Conservation (phyloP, 2,113 vertebrate species). For the Colistium nudipinnis region DNA sequence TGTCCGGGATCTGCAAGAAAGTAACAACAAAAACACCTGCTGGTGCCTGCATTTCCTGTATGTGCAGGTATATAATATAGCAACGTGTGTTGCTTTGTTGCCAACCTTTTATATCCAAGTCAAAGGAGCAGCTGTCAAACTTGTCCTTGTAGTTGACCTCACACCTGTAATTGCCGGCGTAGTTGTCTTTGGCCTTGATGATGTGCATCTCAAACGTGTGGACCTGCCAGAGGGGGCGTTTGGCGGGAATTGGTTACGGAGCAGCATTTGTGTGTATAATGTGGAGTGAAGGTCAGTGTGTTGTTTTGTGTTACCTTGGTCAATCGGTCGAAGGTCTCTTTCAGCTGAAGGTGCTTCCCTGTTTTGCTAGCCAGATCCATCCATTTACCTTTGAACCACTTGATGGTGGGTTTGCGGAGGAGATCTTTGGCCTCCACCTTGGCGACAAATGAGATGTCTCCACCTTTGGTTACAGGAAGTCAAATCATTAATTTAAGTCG, state of each 20-base stretch:
- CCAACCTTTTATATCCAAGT: conserved; percentile 94
- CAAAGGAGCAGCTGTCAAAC: conserved; percentile 96
- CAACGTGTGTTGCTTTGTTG: conserved; percentile 7
- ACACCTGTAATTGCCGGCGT: conserved; percentile 94
- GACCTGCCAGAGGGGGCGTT: conserved; percentile 79
- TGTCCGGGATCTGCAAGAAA: conserved; percentile 87
- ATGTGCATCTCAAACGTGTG: conserved; percentile 99
- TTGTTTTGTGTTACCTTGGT: conserved; percentile 84
- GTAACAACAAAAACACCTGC: conserved; percentile 28
- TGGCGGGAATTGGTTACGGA: not conserved
- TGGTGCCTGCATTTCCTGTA: not conserved
- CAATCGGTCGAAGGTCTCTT: conserved; percentile 93
- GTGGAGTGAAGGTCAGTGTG: not conserved
- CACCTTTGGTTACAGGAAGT: conserved; percentile 81
- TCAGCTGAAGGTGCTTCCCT: conserved; percentile 95
- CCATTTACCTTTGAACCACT: conserved; percentile 99
- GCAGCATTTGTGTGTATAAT: not conserved
- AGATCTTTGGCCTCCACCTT: conserved; percentile 98
- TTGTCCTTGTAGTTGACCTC: conserved; percentile 98
- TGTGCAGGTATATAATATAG: not conserved
- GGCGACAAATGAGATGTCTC: conserved; percentile 91
- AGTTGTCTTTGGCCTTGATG: conserved; percentile 98
- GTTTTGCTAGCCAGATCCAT: conserved; percentile 99
- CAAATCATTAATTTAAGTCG: not conserved
- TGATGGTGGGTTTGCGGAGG: conserved; percentile 92